A percentile compares a stretch with the other conserved stretches of the same genome.
phyloP scores from a whole-genome alignment of 2,888 invertebrate genomes.

The Rhagium mordax region DNA sequence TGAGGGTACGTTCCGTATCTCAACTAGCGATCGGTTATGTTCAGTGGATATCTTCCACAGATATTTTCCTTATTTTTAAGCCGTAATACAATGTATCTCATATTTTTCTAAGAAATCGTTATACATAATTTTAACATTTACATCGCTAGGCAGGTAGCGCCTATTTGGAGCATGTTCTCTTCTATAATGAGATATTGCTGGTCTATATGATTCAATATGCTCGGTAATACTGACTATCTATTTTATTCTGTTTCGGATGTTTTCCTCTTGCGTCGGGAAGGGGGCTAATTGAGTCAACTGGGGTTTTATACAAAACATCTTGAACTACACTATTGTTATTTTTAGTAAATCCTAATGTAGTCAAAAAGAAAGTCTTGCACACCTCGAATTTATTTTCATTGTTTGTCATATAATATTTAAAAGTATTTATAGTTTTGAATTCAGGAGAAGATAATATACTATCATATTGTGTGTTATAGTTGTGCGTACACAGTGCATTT shows the following conservation, averaged over 20 bases:
- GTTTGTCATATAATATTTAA: too few species aligned
- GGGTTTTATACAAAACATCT: not conserved
- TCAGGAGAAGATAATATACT: too few species aligned
- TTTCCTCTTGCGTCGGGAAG: not conserved
- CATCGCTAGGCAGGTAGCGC: not conserved
- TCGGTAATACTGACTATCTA: not conserved
- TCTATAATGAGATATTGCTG: not conserved
- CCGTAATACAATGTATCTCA: not conserved
- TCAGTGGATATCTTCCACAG: too few species aligned
- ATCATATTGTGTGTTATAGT: too few species aligned
- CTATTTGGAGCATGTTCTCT: not conserved
- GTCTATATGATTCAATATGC: not conserved
- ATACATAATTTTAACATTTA: conserved; percentile 5
- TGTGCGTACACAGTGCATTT: too few species aligned
- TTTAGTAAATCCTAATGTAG: not conserved
- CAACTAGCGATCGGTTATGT: too few species aligned
- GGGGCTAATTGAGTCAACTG: not conserved
- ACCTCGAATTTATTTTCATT: not conserved
- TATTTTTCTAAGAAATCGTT: not conserved
- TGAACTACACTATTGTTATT: not conserved
- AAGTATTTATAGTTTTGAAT: too few species aligned
- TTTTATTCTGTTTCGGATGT: not conserved
- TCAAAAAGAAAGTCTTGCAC: not conserved
- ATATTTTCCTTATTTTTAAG: too few species aligned
- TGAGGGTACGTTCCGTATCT: too few species aligned